Evolutionary conservation across 1,140 invertebrate genomes (phyloP), one percentile per base, ranked within the genome.

Genomic region (Micrasema longulum): DNA sequence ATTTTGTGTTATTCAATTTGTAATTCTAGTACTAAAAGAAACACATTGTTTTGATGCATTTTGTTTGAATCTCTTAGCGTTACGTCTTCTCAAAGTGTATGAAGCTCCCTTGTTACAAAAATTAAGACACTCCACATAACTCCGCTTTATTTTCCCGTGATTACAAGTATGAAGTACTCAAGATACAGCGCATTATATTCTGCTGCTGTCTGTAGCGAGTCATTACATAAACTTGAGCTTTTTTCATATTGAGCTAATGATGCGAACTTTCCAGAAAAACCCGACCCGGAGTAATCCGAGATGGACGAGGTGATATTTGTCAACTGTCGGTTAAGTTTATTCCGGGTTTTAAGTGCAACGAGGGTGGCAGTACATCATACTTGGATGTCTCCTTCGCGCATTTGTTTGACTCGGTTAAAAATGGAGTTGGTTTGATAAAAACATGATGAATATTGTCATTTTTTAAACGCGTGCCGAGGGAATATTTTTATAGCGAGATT

Each of bases 241-340:
- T 64, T 64, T 64, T 64, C 60, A 47, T 64, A 47, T 64, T 47
- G 26, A 45, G 60, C 60, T 64, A 64, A 64, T 47, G 60, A 64
- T 26, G 60, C 60, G 41, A 47, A 41, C 41, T 64, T 45, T 47
- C 22, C 60, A 26, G 60, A 64, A 64, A 64, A 64, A 63, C 18
- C 14, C 22, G 26, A 64, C 38, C 20, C 43, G 22, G 16, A 63
- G 60, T 45, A 63, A 63, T 41, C 23, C 38, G 60, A 64, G 60
- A 64, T 26, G 20, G 10, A 60, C 12, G 26, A 7, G 22, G 41
- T 10, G 60, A 22, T 20, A 64, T 64, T 64, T 64, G 60, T 64
- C 60, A 64, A 45, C 60, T 64, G 60, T 47, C 60, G 11, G 60
- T 64, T 23, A 11, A 31, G 43, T 64, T 64, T 64, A 64, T 64